Evolutionary conservation across 2,888 invertebrate genomes (phyloP), one percentile per base, ranked within the genome.

Genomic region (Leptopilina drosophilae): DNA sequence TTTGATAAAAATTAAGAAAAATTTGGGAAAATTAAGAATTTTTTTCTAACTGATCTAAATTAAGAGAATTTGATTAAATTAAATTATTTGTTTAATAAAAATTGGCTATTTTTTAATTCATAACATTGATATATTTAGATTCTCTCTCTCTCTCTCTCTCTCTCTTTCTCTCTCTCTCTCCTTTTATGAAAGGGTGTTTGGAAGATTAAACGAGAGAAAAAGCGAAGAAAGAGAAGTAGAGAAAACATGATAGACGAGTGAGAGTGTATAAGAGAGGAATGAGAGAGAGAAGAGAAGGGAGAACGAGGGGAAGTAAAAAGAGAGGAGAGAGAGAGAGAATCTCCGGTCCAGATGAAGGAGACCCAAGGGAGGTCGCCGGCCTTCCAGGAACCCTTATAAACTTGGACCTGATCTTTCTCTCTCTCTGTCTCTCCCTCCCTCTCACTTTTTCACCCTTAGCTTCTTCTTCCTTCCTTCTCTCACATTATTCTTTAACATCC

Each of bases 351-450:
- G 90, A 90, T 91, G 89, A 91, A 91, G 90, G 89, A 87, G 87
- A 85, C 87, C 88, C 88, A 87, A 88, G 88, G 89, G 88, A 89
- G 89, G 90, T 89, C 89, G 89, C 90, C 89, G 89, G 89, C 89
- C 90, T 91, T 90, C 90, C 89, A 89, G 88, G 90, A 90, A 90
- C 89, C 89, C 88, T 90, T 89, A 88, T 88, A 90, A 91, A 91
- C 90, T 89, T 85, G 90, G 89, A 89, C 87, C 87, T 87, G 86
- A 85, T 87, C 85, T 69, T 53, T 53, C 79, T 78, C 67, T 69
- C 69, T 53, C 79, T 78, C 67, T 62, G 77, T 78, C 56, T 78
- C 81, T 67, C 66, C 62, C 78, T 78, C 56, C 79, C 81, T 73
- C 66, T 79, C 49, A 66, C 76, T 79, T 73, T 76, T 78, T 73